Evolutionary conservation across 2,797 vertebrate species (phyloP).

Genomic region (Phoebastria nigripes): DNA sequence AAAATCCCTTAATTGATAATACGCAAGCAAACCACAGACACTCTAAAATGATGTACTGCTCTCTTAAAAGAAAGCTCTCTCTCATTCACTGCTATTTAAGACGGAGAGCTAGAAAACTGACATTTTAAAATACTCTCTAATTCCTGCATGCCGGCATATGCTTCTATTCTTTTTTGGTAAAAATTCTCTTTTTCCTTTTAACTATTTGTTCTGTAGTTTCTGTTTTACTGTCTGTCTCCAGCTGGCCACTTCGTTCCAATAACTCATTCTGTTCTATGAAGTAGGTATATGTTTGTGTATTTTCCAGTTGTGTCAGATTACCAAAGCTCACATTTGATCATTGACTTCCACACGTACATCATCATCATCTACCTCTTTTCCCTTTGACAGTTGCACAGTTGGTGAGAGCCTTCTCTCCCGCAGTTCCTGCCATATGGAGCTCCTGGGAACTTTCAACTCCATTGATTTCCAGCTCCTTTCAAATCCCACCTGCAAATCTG

Average conservation of each 20-base stretch:
- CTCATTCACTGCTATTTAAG: not conserved
- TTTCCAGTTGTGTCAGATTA: conserved; percentile 38
- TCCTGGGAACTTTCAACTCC: conserved; percentile 46
- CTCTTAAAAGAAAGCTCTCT: not conserved
- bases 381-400: conserved; percentile 42
- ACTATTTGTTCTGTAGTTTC: not conserved
- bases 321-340: conserved; percentile 24
- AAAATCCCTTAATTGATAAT: not conserved
- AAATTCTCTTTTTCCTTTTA: not conserved
- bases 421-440: conserved; percentile 60
- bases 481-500: conserved; percentile 59
- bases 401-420: conserved; percentile 7
- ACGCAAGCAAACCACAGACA: not conserved
- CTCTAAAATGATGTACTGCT: not conserved
- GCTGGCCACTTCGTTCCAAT: conserved; percentile 8
- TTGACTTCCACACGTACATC: not conserved
- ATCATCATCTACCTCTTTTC: not conserved
- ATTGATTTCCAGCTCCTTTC: conserved; percentile 58
- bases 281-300: not conserved
- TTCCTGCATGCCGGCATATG: not conserved
- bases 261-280: not conserved
- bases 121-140: conserved; percentile 7
- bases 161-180: not conserved
- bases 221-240: conserved; percentile 14
- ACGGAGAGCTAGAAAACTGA: not conserved